These are phyloP conservation scores for Tapirus indicus DNA, from an alignment of 2,797 vertebrate species.

Conservation along the genomic window DNA sequence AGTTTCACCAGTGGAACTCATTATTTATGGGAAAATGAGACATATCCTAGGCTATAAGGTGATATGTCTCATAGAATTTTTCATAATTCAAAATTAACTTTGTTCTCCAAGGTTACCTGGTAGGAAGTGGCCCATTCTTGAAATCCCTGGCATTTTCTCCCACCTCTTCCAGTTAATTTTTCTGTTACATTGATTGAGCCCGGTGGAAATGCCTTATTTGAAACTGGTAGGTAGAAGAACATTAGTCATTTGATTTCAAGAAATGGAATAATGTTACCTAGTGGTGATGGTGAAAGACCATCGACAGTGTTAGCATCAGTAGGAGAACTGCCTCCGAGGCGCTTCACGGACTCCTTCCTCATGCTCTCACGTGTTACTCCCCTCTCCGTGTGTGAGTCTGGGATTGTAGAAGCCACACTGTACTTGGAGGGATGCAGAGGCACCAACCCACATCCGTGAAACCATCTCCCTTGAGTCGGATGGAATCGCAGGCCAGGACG, in stretches of 20 bases:
- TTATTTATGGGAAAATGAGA: neutral
- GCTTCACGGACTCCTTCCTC: neutral
- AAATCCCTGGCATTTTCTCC: constrained; percentile 41
- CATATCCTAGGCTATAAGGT: neutral
- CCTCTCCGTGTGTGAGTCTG: neutral
- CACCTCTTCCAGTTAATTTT: neutral
- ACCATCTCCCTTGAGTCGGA: neutral
- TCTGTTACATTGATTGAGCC: neutral
- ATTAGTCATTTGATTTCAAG: constrained; percentile 10
- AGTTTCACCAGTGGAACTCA: neutral
- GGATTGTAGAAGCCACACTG: neutral
- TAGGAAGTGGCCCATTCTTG: constrained; percentile 11
- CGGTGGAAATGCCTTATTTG: neutral
- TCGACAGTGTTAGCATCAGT: neutral
- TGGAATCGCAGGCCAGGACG: neutral
- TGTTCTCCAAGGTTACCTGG: neutral
- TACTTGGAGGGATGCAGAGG: neutral
- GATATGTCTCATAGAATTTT: neutral
- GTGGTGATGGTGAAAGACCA: neutral
- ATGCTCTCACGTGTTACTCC: neutral
- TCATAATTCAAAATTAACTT: constrained; percentile 43
- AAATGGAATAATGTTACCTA: neutral
- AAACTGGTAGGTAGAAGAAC: constrained; percentile 19
- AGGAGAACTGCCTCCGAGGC: neutral
- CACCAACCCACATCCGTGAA: neutral